phyloP scores from a whole-genome alignment of 2,797 vertebrate genomes.

The Garrulus glandarius region DNA sequence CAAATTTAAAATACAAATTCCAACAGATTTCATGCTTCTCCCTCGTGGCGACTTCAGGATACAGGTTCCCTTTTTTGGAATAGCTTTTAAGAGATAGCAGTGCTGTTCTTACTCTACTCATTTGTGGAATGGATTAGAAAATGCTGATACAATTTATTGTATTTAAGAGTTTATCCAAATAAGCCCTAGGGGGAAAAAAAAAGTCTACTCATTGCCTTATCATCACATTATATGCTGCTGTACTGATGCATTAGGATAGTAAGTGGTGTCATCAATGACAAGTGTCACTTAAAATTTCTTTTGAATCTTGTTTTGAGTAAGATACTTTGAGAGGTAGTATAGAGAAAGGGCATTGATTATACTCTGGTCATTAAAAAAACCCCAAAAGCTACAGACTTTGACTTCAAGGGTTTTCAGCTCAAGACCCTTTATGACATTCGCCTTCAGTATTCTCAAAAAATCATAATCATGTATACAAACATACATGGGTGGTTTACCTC shows the following conservation, averaged over 20 bases:
- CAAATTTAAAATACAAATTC: not conserved
- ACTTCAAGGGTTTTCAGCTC: not conserved
- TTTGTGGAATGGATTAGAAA: not conserved
- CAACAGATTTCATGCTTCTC: not conserved
- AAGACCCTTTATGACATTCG: not conserved
- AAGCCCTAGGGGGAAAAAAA: not conserved
- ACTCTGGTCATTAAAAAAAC: not conserved
- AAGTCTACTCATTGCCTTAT: not conserved
- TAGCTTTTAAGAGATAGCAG: not conserved
- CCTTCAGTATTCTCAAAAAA: not conserved
- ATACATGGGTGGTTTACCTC: not conserved
- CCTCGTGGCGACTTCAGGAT: not conserved
- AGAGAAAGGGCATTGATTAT: not conserved
- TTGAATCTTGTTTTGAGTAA: not conserved
- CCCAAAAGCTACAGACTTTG: not conserved
- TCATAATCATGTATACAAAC: not conserved
- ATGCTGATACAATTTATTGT: not conserved
- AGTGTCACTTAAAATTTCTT: not conserved
- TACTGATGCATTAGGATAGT: not conserved
- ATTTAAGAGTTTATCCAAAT: not conserved
- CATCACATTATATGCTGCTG: not conserved
- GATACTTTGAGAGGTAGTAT: not conserved
- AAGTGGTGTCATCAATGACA: not conserved
- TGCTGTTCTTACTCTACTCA: not conserved
- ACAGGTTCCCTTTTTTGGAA: not conserved